Base-by-base conservation (phyloP, 1,140 invertebrate species). In the Zaprionus camerounensis region DNA sequence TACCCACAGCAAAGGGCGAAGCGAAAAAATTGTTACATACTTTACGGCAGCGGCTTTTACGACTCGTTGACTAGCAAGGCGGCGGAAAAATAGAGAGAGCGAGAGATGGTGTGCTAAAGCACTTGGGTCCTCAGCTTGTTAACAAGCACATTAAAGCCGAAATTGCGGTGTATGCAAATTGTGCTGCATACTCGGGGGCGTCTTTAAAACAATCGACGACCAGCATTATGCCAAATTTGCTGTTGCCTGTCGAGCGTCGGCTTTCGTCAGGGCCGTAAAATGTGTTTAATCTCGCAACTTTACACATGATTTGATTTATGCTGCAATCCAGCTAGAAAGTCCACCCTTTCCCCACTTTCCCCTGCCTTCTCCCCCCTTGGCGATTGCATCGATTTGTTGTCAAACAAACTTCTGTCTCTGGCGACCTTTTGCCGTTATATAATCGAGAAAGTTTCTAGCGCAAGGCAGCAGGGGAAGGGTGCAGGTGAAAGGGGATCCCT, bases 101-200 rank as follows among this genome's bases (percentile, higher is more conserved):
- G 13, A 6, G 38, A 7, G 15, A 3, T 51, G 44, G n/a, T 53
- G n/a, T 49, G 53, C 22, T 13, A 15, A 57, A 70, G 66, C 61
- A 46, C 34, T 31, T 20, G 34, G 34, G 34, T 63, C 57, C 58
- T 5, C 51, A 63, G 59, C 61, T 69, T 74, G 63, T 68, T 71
- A 41, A 76, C 80, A 82, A 59, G 58, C 36, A 65, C 76, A 80
- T 87, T 77, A 80, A 80, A 73, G 67, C 59, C 38, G 24, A 71
- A 57, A 63, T 68, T 75, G 72, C 44, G 76, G 63, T 41, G 41
- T 68, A 70, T 76, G 75, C 68, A 85, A 81, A 86, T 86, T 85
- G 57, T 44, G 57, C 22, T 61, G 79, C 64, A 66, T 64, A 58
- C 79, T 86, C 77, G 34, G 24, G 76, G 75, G 71, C 34, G 67